Percentiles rank a stretch among this genome's conserved stretches.
These are phyloP conservation scores for mouse (Mus musculus) DNA, from an alignment of 2,113 vertebrate species.

Conservation along the genomic window GRCm39 chr5:41573501-41574000, in stretches of 20 bases:
- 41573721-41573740: rapidly evolving
- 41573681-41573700: not conserved
- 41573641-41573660: not conserved
- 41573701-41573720: rapidly evolving
- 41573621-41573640: not conserved
- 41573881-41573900: not conserved
- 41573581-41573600: not conserved
- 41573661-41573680: not conserved
- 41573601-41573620: conserved; percentile 38
- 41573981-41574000: not conserved
- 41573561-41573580: not conserved
- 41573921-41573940: not conserved
- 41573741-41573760: not conserved
- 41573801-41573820: not conserved
- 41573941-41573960: not conserved
- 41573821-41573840: not conserved
- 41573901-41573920: not conserved
- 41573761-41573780: not conserved
- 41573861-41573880: not conserved
- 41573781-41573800: not conserved
- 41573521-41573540: not conserved
- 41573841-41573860: not conserved
- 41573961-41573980: not conserved
- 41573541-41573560: not conserved
- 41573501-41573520: not conserved